Percentiles rank a stretch among this genome's conserved stretches.
Conservation (phyloP, 23 tunicate genomes). For the Trididemnum miniatum region DNA sequence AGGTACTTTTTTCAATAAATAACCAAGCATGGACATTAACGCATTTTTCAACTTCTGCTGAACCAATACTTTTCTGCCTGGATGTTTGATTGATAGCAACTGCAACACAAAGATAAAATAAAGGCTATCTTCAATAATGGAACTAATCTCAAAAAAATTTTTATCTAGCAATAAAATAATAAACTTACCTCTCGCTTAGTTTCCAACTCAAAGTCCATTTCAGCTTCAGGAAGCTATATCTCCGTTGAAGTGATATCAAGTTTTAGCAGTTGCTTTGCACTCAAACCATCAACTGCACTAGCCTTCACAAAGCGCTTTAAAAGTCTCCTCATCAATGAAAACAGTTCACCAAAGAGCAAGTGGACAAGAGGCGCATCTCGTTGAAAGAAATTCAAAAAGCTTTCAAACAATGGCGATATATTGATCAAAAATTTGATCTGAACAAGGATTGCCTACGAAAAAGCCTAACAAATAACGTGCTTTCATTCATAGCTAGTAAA, state of each 20-base stretch:
- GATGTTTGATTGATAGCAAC: slow-evolving; percentile 8
- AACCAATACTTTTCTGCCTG: neutral
- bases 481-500: no score
- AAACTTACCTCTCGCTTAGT: slow-evolving; percentile 14
- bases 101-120: no score
- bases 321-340: neutral
- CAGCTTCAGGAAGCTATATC: neutral
- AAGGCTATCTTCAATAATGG: no score
- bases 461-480: no score
- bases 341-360: slow-evolving; percentile 1
- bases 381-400: slow-evolving; percentile 9
- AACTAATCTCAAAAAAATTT: no score
- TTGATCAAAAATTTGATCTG: slow-evolving; percentile 3
- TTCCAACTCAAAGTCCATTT: slow-evolving; percentile 3
- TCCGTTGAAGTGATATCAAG: slow-evolving; percentile 15
- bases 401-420: neutral
- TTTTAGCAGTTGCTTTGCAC: slow-evolving; percentile 12
- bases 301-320: slow-evolving; percentile 9
- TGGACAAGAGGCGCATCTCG: slow-evolving; percentile 20
- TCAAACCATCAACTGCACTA: slow-evolving; percentile 14
- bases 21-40: neutral
- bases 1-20: neutral
- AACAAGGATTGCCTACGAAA: slow-evolving; percentile 11
- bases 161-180: no score
- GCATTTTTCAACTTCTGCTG: slow-evolving; percentile 7